A percentile compares a stretch with the other conserved stretches of the same genome.
Evolutionary conservation across 2,888 invertebrate species (phyloP).

Genomic region (Epinotia bilunana): DNA sequence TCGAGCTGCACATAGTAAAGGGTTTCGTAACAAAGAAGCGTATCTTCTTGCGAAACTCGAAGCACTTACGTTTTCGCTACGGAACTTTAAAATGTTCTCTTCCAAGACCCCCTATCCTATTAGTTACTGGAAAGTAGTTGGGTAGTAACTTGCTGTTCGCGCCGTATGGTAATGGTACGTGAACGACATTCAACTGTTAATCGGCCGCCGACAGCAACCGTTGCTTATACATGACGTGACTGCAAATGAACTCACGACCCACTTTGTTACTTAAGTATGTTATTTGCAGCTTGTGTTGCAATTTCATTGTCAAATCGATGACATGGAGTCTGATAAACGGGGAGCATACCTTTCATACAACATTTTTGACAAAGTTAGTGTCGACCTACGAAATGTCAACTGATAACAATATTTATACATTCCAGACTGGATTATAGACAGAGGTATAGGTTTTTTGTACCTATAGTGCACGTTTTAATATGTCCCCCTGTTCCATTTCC

Average conservation of each 20-base stretch:
- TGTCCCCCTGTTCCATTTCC: too few relatives aligned
- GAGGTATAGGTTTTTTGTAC: too few relatives aligned
- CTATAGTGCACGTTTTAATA: too few relatives aligned
- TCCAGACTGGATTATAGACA: too few relatives aligned
- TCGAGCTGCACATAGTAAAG: not conserved
- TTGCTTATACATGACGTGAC: constrained; percentile 27
- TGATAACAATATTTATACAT: too few relatives aligned
- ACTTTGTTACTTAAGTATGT: constrained; percentile 24
- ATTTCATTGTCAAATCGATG: constrained; percentile 16
- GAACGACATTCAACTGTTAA: constrained; percentile 12
- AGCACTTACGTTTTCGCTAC: too few relatives aligned
- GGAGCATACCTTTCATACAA: not conserved
- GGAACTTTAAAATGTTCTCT: not conserved
- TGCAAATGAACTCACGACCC: constrained; percentile 28
- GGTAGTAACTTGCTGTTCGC: constrained; percentile 1
- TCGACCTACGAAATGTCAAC: too few relatives aligned
- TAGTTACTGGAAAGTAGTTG: constrained; percentile 11
- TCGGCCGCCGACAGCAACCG: constrained; percentile 20
- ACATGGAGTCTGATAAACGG: not conserved
- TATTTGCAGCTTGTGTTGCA: not conserved
- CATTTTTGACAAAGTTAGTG: not conserved
- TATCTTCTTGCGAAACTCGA: too few relatives aligned
- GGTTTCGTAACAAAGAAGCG: not conserved
- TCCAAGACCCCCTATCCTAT: not conserved
- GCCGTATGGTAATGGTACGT: constrained; percentile 20